Percentiles rank a stretch among this genome's conserved stretches.
These are phyloP conservation scores for Calameuta pallipes DNA, from an alignment of 2,888 invertebrate species.

Conservation along the genomic window DNA sequence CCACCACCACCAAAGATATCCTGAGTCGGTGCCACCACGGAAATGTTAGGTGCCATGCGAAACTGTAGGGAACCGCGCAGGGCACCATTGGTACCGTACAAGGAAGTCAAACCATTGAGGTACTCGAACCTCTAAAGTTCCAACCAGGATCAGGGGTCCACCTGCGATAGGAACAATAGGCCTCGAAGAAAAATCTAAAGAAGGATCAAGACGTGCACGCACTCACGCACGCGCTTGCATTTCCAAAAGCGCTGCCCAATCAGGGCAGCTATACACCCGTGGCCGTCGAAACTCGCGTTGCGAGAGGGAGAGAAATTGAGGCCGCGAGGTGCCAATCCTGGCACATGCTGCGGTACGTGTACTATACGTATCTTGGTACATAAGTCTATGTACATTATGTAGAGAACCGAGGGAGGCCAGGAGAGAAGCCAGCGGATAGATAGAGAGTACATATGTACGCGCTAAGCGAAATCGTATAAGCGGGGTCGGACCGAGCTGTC, in stretches of 20 bases:
- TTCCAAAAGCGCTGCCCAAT: background rate
- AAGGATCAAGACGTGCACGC: background rate
- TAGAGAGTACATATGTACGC: background rate
- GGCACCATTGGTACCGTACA: background rate
- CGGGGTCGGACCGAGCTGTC: background rate
- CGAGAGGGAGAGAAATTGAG: background rate
- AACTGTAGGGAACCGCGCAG: background rate
- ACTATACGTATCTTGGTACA: background rate
- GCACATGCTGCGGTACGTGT: background rate
- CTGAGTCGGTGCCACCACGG: background rate
- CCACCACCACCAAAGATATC: too few species aligned
- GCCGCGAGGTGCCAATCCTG: background rate
- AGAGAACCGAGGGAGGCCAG: background rate
- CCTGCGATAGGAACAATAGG: background rate
- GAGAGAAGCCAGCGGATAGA: background rate
- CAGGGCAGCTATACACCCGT: background rate
- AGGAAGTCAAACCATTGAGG: background rate
- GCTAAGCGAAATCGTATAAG: background rate
- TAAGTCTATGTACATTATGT: background rate
- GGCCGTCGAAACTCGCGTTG: background rate
- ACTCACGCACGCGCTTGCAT: background rate
- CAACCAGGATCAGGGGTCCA: background rate
- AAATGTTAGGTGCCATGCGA: background rate
- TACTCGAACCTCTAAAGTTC: background rate
- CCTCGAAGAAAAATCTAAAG: background rate